phyloP scores from a whole-genome alignment of 2,797 vertebrate genomes.

The Ciconia nigra region DNA sequence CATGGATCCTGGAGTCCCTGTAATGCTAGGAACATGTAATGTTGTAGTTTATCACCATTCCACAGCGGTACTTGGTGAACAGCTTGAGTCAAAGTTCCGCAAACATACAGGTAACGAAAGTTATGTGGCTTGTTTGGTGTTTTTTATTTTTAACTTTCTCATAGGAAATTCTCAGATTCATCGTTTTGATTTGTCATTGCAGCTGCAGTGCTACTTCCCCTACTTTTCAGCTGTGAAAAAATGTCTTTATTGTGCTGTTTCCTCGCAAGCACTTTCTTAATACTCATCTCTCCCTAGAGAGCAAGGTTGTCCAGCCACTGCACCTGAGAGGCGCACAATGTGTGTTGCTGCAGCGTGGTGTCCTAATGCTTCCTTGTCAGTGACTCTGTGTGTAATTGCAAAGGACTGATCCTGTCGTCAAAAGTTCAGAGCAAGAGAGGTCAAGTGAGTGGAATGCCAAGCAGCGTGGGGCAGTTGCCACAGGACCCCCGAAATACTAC shows the following conservation, averaged over 20 bases:
- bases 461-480: background rate
- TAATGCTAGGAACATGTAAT: background rate
- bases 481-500: background rate
- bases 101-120: background rate
- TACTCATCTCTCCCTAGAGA: background rate
- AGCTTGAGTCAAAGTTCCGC: background rate
- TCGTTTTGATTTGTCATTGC: background rate
- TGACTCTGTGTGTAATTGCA: background rate
- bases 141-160: background rate
- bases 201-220: background rate
- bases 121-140: background rate
- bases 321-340: rapidly evolving
- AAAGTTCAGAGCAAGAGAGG: background rate
- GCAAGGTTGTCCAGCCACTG: background rate
- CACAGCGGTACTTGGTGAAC: background rate
- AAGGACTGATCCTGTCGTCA: background rate
- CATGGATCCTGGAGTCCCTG: background rate
- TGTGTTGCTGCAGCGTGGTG: background rate
- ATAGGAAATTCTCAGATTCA: background rate
- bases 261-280: background rate
- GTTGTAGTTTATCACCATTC: background rate
- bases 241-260: background rate
- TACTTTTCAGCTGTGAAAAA: background rate
- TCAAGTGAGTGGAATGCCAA: background rate
- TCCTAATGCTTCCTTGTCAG: background rate